Evolutionary conservation across 2,888 invertebrate species (phyloP).

Genomic region (Marronus borbonicus): DNA sequence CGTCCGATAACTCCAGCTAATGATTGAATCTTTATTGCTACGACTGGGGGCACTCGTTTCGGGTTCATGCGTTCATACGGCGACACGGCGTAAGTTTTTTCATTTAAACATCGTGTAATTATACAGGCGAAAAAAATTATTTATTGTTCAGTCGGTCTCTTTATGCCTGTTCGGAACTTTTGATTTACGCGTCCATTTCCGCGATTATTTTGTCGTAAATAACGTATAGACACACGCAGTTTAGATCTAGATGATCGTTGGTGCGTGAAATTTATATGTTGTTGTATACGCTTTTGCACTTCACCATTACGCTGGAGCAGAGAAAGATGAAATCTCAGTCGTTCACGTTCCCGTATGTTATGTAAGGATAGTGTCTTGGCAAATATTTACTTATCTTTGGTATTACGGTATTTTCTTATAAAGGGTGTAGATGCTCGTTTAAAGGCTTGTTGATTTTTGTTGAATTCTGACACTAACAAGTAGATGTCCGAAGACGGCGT

Average conservation of each 20-base stretch:
- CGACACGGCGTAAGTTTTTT: conserved; percentile 24
- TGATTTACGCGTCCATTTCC: conserved; percentile 33
- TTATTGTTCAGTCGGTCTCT: conserved; percentile 37
- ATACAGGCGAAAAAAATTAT: conserved; percentile 35
- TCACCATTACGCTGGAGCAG: neutral
- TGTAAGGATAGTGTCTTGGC: neutral
- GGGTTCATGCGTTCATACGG: neutral
- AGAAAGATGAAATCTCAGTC: neutral
- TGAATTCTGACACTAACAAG: no score
- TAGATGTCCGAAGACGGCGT: no score
- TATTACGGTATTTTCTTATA: neutral
- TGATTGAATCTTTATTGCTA: conserved; percentile 29
- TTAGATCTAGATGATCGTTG: conserved; percentile 26
- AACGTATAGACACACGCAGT: conserved; percentile 20
- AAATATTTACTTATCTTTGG: neutral
- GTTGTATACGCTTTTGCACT: conserved; percentile 12
- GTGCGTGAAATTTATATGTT: conserved; percentile 42
- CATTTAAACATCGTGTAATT: conserved; percentile 40
- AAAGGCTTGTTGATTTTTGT: neutral
- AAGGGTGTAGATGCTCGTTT: neutral
- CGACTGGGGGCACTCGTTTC: conserved; percentile 19
- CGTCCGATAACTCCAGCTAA: conserved; percentile 36
- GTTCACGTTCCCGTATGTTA: neutral
- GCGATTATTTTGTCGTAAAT: conserved; percentile 46
- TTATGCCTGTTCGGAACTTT: conserved; percentile 22